Percentiles rank a stretch among this genome's conserved stretches.
Conservation (phyloP, 2,797 vertebrate species). For the Brachyalestes nurse region DNA sequence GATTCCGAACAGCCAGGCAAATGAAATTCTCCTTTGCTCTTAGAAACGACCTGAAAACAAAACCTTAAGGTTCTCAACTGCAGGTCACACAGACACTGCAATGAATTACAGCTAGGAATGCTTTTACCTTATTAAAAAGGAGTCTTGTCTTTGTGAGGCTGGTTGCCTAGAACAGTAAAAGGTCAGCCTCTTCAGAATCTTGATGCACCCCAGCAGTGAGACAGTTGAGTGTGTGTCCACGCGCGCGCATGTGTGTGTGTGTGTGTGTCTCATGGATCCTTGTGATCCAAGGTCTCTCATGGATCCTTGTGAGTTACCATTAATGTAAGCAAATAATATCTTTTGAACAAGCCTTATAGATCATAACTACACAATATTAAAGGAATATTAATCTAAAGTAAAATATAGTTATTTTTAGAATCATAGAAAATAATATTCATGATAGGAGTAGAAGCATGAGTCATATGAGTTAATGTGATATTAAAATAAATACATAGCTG, state of each 20-base stretch:
- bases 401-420: too few relatives aligned
- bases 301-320: not conserved
- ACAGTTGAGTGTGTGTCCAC: not conserved
- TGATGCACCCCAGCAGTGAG: not conserved
- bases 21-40: not conserved
- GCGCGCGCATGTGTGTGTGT: too few relatives aligned
- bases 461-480: too few relatives aligned
- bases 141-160: not conserved
- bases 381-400: too few relatives aligned
- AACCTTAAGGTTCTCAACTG: not conserved
- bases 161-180: not conserved
- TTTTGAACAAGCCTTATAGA: not conserved
- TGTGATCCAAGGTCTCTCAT: not conserved
- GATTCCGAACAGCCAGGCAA: not conserved
- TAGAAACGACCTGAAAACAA: not conserved
- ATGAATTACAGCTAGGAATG: not conserved
- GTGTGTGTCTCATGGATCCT: not conserved
- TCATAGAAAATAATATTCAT: too few relatives aligned
- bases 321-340: not conserved
- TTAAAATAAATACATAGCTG: too few relatives aligned
- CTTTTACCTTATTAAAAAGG: not conserved
- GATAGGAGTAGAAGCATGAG: too few relatives aligned
- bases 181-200: not conserved
- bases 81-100: not conserved
- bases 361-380: too few relatives aligned